Evolutionary conservation across 2,797 vertebrate genomes (phyloP).

Genomic region (Spinus olivaceus): DNA sequence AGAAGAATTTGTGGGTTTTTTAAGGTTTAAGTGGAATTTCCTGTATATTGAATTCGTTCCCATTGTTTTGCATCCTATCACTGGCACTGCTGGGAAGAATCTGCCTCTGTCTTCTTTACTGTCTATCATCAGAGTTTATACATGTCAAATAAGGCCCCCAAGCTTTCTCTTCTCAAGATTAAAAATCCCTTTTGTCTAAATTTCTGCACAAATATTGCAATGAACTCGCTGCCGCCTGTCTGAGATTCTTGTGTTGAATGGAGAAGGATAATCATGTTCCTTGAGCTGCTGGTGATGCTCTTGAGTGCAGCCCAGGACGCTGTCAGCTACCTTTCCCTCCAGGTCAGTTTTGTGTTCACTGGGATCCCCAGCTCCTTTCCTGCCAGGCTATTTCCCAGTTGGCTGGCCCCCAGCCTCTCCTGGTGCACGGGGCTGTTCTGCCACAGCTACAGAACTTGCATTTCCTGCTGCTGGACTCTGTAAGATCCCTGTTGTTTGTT

Average conservation of each 20-base stretch:
- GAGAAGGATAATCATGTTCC: background rate
- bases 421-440: background rate
- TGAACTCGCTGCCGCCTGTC: rapidly evolving
- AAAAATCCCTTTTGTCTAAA: background rate
- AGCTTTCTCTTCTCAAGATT: background rate
- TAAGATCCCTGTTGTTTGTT: background rate
- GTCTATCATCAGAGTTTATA: background rate
- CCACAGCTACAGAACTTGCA: background rate
- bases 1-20: background rate
- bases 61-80: background rate
- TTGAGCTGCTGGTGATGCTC: background rate
- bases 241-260: background rate
- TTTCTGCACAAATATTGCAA: background rate
- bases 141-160: background rate
- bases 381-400: background rate
- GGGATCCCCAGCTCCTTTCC: background rate
- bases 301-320: background rate
- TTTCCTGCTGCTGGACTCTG: rapidly evolving
- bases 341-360: background rate
- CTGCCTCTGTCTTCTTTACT: background rate
- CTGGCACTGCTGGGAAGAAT: background rate
- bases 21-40: background rate
- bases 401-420: background rate
- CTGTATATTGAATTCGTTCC: background rate
- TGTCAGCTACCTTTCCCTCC: background rate